Evolutionary conservation across 2,888 invertebrate species (phyloP).

Genomic region (Epinotia brunnichana): DNA sequence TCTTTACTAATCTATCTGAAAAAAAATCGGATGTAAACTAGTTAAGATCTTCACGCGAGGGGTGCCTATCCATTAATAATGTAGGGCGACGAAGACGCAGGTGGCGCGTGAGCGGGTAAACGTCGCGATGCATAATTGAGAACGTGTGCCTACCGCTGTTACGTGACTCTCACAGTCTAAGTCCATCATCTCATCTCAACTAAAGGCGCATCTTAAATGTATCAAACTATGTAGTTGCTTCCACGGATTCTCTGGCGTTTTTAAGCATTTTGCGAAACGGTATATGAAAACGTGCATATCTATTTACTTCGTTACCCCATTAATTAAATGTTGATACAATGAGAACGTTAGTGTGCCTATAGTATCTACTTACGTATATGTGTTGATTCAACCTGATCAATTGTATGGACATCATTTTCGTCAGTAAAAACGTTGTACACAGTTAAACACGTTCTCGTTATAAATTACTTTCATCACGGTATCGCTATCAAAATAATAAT

Average conservation of each 20-base stretch:
- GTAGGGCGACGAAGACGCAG: slow-evolving; percentile 78
- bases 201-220: slow-evolving; percentile 46
- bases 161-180: slow-evolving; percentile 54
- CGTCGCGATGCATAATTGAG: slow-evolving; percentile 80
- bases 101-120: slow-evolving; percentile 70
- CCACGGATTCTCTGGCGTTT: background rate
- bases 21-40: slow-evolving; percentile 23
- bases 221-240: background rate
- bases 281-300: too few relatives aligned
- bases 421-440: too few relatives aligned
- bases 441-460: too few relatives aligned
- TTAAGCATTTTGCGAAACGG: background rate
- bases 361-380: too few relatives aligned
- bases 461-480: too few relatives aligned
- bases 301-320: too few relatives aligned
- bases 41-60: slow-evolving; percentile 32
- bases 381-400: too few relatives aligned
- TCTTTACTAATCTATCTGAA: background rate
- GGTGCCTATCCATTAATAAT: slow-evolving; percentile 73
- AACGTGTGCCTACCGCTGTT: slow-evolving; percentile 65
- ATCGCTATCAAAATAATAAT: too few relatives aligned
- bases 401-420: too few relatives aligned
- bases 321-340: too few relatives aligned
- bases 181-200: slow-evolving; percentile 52
- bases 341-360: too few relatives aligned